These are phyloP conservation scores for Erinaceus europaeus DNA, from an alignment of 2,113 vertebrate genomes.

Conservation along the genomic window DNA sequence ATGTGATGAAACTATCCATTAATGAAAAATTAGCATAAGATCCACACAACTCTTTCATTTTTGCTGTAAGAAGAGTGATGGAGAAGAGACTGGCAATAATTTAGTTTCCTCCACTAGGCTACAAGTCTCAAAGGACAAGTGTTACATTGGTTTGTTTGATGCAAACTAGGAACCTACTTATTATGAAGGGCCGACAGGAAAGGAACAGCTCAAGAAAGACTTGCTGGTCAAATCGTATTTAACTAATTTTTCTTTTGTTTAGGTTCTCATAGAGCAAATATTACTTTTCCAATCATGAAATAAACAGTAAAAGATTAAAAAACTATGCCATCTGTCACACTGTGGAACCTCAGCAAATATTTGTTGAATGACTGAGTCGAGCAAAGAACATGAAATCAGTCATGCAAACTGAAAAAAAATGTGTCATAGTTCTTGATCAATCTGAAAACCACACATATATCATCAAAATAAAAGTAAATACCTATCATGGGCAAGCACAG, in stretches of 20 bases:
- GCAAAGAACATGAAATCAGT: constrained; percentile 12
- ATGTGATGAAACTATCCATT: background rate
- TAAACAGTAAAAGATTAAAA: background rate
- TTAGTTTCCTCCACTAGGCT: background rate
- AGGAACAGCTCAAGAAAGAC: too few species aligned
- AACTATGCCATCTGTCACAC: background rate
- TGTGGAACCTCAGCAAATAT: constrained; percentile 16
- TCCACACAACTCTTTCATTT: background rate
- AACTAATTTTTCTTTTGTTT: background rate
- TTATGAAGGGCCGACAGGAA: too few species aligned
- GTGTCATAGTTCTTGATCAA: background rate
- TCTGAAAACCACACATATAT: background rate
- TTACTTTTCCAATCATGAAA: background rate
- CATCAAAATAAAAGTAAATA: background rate
- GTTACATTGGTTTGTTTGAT: background rate
- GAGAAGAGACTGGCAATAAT: background rate
- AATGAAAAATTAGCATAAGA: background rate
- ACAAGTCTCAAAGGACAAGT: background rate
- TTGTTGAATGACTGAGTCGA: constrained; percentile 29
- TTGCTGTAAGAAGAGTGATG: background rate
- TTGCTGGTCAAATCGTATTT: background rate
- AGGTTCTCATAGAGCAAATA: background rate
- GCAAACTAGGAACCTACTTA: too few species aligned
- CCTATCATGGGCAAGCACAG: too few species aligned
- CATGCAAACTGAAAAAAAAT: background rate